Evolutionary conservation across 2,113 vertebrate genomes (phyloP), one percentile per base, ranked within the genome.

Genomic region (Eira barbara): DNA sequence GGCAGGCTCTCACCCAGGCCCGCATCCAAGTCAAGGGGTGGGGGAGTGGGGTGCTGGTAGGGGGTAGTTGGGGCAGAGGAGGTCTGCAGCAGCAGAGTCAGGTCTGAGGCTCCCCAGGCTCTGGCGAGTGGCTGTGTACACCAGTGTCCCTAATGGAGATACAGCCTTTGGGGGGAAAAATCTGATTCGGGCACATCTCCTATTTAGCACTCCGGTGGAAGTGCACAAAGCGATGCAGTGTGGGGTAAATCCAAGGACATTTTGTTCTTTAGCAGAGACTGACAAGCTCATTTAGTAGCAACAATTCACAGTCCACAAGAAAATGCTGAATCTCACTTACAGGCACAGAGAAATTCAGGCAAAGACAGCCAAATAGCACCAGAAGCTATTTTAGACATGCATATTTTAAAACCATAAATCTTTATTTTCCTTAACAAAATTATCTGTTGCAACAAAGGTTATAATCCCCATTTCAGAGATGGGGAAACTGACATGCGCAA

Each of bases 281-380:
- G 96, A 95, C 92, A 94, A 86, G 84, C 93, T 96, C 88, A 91
- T 96, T 97, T 90, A 82, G 94, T 47, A 82, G 80, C 65, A 88
- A 88, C 87, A 78, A 86, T 94, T 94, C 94, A 92, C 95, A 91
- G 98, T 92, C 89, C 93, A 97, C 45, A 89, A 92, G 97, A 97
- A 97, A 97, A 95, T 91, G 97, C 98, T 98, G 98, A 97, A 91
- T 98, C 98, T 98, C 96, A 98, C 93, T 98, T 96, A 88, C 45
- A 97, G 94, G 89, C 92, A 79, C 27, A 9, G 97, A 93, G 92
- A 97, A 92, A 98, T 90, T 83, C 47, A 95, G 94, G 97, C 87
- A 96, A 97, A 96, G 89, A 92, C 96, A 97, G 91, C 74, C 97
- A 92, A 95, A 98, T 25, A 93, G 96, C 78, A 36, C 85, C 67